Conservation (phyloP, 2,888 invertebrate species). For the Pyrrhia umbra region DNA sequence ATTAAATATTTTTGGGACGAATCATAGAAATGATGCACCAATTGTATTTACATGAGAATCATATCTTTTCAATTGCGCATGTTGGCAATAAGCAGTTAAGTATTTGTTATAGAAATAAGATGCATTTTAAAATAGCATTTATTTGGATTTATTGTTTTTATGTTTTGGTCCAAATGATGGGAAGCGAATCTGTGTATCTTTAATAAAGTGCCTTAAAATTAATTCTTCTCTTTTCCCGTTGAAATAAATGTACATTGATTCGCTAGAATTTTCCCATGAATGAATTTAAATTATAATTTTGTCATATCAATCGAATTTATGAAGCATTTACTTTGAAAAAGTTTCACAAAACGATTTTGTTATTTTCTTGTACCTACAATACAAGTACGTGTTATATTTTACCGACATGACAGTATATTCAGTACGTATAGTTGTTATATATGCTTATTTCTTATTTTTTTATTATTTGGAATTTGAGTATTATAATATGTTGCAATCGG, state of each 20-base stretch:
- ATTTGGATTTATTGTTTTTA: background rate
- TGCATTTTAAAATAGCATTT: background rate
- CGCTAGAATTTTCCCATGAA: background rate
- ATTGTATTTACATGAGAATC: background rate
- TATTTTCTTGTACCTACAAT: constrained; percentile 20
- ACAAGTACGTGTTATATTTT: constrained; percentile 60
- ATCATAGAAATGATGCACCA: background rate
- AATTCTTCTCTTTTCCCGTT: background rate
- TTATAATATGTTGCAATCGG: constrained; percentile 41
- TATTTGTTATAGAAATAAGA: background rate
- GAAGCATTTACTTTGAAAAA: constrained; percentile 34
- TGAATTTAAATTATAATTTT: constrained; percentile 25
- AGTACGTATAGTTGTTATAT: constrained; percentile 40
- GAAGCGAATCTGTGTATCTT: background rate
- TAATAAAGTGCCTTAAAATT: constrained; percentile 7
- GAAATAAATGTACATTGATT: background rate
- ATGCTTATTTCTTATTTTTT: constrained; percentile 27
- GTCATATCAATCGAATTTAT: constrained; percentile 30
- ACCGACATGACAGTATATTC: constrained; percentile 73
- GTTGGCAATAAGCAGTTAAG: background rate
- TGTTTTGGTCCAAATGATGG: background rate
- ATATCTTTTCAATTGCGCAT: background rate
- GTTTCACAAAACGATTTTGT: constrained; percentile 55
- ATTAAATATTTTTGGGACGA: background rate
- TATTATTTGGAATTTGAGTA: constrained; percentile 35